Evolutionary conservation across 2,888 invertebrate genomes (phyloP), one percentile per base, ranked within the genome.

Genomic region (Amblyteles armatorius): DNA sequence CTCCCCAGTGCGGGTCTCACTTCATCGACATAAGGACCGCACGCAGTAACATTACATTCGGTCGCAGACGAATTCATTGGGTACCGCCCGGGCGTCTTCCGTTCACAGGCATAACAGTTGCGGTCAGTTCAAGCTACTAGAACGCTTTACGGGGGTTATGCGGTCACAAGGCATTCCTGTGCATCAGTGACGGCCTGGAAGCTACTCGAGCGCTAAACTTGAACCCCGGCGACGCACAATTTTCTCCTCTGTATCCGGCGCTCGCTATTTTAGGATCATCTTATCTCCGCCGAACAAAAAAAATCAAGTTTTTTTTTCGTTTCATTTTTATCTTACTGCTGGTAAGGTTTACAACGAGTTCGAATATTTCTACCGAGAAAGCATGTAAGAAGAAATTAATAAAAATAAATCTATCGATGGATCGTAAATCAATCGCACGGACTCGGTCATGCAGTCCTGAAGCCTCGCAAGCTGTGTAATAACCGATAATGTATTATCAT

Each of bases 41-140:
- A 92, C 91, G 92, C 92, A 92, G 90, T 92, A 92, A 91, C 89
- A 92, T 92, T 92, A 92, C 83, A 90, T 90, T 90, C 88, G 89
- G 88, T 90, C 91, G 90, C 92, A 92, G 92, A 92, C 92, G 91
- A 92, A 92, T 92, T 92, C 91, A 92, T 92, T 92, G 91, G 89
- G 88, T 87, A 88, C 89, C 86, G 88, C 88, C 89, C 89, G 89
- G 87, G 90, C 90, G 91, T 92, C 92, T 92, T 92, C 92, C 92
- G 92, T 92, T 92, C 92, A 91, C 92, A 92, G 91, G 91, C 92
- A 91, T 88, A 90, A 92, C 92, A 91, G 89, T 92, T 92, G 92
- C 89, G 90, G 91, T 82, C 86, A 86, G 84, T 87, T 87, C 87
- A 87, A 86, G 72, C 86, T 86, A 87, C 86, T 87, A 86, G 82